Evolutionary conservation across 2,797 vertebrate genomes (phyloP), one percentile per base, ranked within the genome.

Genomic region (Pseudochirops cupreus): DNA sequence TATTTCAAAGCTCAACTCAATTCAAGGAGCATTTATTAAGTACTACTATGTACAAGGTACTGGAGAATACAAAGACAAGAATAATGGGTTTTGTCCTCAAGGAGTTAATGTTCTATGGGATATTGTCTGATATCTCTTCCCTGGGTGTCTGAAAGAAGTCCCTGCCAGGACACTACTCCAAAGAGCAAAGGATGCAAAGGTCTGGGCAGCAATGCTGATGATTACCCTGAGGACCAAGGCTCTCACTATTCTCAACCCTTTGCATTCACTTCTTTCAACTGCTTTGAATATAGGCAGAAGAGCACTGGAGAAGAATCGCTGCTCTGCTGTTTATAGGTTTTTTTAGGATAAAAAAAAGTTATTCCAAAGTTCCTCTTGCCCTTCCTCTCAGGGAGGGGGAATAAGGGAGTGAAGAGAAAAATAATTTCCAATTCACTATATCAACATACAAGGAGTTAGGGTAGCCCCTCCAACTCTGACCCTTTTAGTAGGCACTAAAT

Each of bases 1-100:
- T 67, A 67, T 52, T 95, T 96, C 91, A 56, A 89, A 93, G 50
- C 62, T 67, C 62, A 67, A 67, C 14, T 67, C 62, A 33, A 62
- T 57, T 56, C 58, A 91, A 2, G 90, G 2, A 13, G 12, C 67
- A 31, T 95, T 95, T 57, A 56, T 1, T 67, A 67, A 67, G 14
- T 33, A 33, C 91, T 39, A 10, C 4, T 56, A 0, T 50, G 5
- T 54, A n/a, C 28, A 16, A 53, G 53, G 11, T 46, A 31, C 28
- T n/a, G 13, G 33, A 67, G 62, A n/a, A 67, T 18, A 67, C 62
- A 67, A 67, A 18, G 62, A 67, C 62, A 67, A n/a, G n/a, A n/a
- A 67, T 67, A 16, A 67, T 16, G 13, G 31, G 5, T n/a, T 67
- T 67, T 62, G 13, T 11, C 11, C 59, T 62, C 31, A 33, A 31